Evolutionary conservation across 2,888 invertebrate species (phyloP), one percentile per base, ranked within the genome.

Genomic region (Leucoptera coffeella): DNA sequence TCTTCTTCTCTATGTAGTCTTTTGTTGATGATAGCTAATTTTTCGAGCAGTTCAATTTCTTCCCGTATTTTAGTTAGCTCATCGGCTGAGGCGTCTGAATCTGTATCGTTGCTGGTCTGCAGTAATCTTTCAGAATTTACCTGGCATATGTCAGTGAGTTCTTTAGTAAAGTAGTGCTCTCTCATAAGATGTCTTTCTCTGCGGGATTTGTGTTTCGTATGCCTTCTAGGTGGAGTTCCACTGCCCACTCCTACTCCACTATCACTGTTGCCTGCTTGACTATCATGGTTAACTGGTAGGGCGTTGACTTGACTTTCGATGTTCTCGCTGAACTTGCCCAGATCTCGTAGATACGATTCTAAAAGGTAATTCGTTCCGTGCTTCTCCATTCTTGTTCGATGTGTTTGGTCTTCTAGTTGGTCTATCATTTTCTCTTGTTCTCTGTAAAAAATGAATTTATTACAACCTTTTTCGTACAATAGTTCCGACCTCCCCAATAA

Each of bases 391-490:
- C 85, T 64, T 23, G 73, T 77, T 35, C 78, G 77, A 52, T 87
- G 86, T 14, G 84, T 81, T 44, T 84, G 82, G 43, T 84, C 82
- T 62, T 86, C 86, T 38, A 85, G 75, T 42, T 77, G 77, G 34
- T 83, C 82, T 39, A 90, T 89, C 42, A 86, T 77, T 41, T 80
- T 78, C 47, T 89, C 88, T 47, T 82, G 80, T 42, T 84, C 81
- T 39, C 80, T 78, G 62, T 28, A 36, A 38, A 12, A 22, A 10
- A 28, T 14, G 12, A n/a, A n/a, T n/a, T n/a, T n/a, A n/a, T n/a
- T n/a, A n/a, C n/a, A n/a, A n/a, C n/a, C n/a, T n/a, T n/a, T n/a
- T n/a, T n/a, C n/a, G n/a, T n/a, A n/a, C n/a, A n/a, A n/a, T n/a
- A n/a, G n/a, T n/a, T n/a, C n/a, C n/a, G n/a, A n/a, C n/a, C n/a